Evolutionary conservation across 2,888 invertebrate genomes (phyloP), one percentile per base, ranked within the genome.

Genomic region (Phymatocera aterrima): DNA sequence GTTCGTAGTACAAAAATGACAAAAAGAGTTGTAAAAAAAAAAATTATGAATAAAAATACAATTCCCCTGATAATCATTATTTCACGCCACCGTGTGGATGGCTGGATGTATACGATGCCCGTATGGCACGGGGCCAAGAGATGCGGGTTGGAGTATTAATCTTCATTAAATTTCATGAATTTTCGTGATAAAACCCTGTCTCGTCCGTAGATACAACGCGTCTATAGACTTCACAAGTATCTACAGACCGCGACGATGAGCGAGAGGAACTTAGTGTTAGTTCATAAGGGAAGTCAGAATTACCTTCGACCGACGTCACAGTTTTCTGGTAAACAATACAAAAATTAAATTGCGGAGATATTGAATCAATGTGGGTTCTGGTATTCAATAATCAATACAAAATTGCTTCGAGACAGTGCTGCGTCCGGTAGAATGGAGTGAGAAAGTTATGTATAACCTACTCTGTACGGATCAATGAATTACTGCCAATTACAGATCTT

Each of bases 141-240:
- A 85, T 85, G 85, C 85, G 85, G 85, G 85, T 68, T 80, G 68
- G 78, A 64, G 79, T 81, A 82, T 85, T 80, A 83, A 83, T 84
- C 83, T 83, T 80, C 77, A 83, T 85, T 84, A 83, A 85, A 81
- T 81, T 81, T 80, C 81, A 82, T 84, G 83, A 81, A 80, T 83
- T 83, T 83, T 81, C 57, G 57, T 57, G 75, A 60, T 57, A 60
- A 57, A 57, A 57, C 12, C 61, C 37, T 18, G 37, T 64, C 61
- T 64, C 37, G 37, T n/a, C 34, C 10, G 18, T 51, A 72, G 18
- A 18, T 18, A 64, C 61, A 64, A 64, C 37, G 61, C 37, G 18
- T 21, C 51, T 4, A 51, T 57, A 28, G 28, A 24, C 57, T 57
- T 57, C 28, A 12, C 12, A 64, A 64, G 61, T 64, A 18, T 37